These are phyloP conservation scores for Clinocottus analis DNA, from an alignment of 2,113 vertebrate genomes.

Conservation along the genomic window DNA sequence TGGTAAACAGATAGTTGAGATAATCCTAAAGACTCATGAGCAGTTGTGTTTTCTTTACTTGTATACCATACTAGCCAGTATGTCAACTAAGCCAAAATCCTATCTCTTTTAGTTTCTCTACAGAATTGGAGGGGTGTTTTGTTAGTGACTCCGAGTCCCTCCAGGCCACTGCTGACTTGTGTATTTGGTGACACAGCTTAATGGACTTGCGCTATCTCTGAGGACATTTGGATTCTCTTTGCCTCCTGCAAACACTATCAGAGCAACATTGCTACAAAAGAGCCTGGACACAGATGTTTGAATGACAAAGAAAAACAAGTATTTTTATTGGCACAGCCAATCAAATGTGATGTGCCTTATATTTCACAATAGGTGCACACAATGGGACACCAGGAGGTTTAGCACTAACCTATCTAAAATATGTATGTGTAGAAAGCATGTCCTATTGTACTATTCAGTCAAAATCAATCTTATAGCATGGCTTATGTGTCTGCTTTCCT, in stretches of 20 bases:
- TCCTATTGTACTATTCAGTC: not conserved
- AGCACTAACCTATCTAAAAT: not conserved
- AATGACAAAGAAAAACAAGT: not conserved
- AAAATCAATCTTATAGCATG: not conserved
- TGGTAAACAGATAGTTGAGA: not conserved
- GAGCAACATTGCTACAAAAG: constrained; percentile 4
- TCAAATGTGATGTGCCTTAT: not conserved
- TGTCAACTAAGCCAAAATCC: not conserved
- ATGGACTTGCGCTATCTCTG: constrained; percentile 49
- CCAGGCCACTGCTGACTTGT: constrained; percentile 49
- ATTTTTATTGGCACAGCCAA: not conserved
- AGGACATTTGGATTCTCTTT: constrained; percentile 50
- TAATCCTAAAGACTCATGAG: not conserved
- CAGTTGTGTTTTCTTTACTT: not conserved
- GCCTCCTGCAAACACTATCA: constrained; percentile 38
- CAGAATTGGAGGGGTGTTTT: constrained; percentile 17
- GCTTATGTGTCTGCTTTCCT: constrained; percentile 19
- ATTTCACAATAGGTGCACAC: not conserved
- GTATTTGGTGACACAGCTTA: constrained; percentile 50
- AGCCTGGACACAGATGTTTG: not conserved
- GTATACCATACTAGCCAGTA: not conserved
- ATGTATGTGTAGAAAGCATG: not conserved
- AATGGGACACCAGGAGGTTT: not conserved
- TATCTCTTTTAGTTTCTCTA: constrained; percentile 17
- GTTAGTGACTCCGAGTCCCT: constrained; percentile 40